Evolutionary conservation across 2,113 vertebrate species (phyloP), one percentile per base, ranked within the genome.

Genomic region (Ptychochromis oligacanthus): DNA sequence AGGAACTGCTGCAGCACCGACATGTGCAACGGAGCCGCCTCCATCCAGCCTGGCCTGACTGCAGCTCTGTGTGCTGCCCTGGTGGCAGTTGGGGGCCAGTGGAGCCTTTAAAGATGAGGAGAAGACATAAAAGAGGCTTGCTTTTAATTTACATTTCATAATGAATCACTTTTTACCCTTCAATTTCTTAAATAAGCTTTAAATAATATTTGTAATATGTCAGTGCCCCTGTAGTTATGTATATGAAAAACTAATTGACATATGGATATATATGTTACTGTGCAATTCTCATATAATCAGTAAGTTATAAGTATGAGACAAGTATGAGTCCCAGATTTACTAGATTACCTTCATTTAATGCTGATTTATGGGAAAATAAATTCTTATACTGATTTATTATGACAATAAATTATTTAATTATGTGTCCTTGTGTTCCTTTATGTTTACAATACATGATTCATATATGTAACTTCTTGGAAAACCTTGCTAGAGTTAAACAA

Each of bases 1-100:
- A 87, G 85, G 34, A 1, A 6, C 7, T 95, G 92, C 52, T 95
- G 92, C 13, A 54, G 9, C 31, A 87, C 82, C 11, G 3, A 85
- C 13, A 12, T 86, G 10, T 94, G 92, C 5, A 94, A 94, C 3
- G 79, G 83, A 18, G 91, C 79, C 49, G 2, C 34, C 2, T 75
- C 76, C 0, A 49, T 87, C n/a, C 89, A 55, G 26, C 43, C 90
- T 5, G 64, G 89, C 6, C 31, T 92, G 12, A 67, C 43, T 3
- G 62, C 22, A 36, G 86, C 87, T 17, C 57, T 90, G 62, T 56
- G 75, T 24, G 74, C 72, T 18, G 82, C 85, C 49, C 3, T 90
- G 20, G 31, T 93, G 58, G 38, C 56, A 59, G 75, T 77, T 58
- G 58, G 74, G 74, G 43, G 34, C 34, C 74, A 76, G 10, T 76